Evolutionary conservation across 1,140 invertebrate genomes (phyloP).

Genomic region (Bombus superbus): DNA sequence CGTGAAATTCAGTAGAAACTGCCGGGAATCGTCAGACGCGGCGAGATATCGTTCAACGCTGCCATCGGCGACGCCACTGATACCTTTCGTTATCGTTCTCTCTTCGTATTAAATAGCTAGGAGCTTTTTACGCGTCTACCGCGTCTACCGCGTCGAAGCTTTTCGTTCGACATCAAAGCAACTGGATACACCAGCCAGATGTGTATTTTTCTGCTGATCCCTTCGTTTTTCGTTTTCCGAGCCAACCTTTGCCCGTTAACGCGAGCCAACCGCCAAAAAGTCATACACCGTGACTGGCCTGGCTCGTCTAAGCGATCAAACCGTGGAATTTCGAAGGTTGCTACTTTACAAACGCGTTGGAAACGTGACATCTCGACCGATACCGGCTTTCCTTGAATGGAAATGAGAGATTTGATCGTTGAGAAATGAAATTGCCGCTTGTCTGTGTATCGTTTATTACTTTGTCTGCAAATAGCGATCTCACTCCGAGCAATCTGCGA

Average conservation of each 20-base stretch:
- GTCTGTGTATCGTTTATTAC: background rate
- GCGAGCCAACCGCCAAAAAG: conserved; percentile 18
- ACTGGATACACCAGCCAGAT: background rate
- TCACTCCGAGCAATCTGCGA: too few species aligned
- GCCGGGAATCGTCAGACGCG: conserved; percentile 11
- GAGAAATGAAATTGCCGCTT: background rate
- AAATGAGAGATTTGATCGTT: background rate
- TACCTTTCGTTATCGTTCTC: conserved; percentile 50
- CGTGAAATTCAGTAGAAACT: conserved; percentile 51
- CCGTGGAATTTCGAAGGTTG: background rate
- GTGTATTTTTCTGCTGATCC: background rate
- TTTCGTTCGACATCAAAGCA: conserved; percentile 56
- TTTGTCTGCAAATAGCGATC: background rate
- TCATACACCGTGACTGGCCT: conserved; percentile 2
- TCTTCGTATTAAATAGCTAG: conserved; percentile 55
- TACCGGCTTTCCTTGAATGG: background rate
- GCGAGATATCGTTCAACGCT: conserved; percentile 33
- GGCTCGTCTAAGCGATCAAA: background rate
- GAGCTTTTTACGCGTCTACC: conserved; percentile 47
- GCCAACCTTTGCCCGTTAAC: conserved; percentile 3
- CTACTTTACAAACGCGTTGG: background rate
- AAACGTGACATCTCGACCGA: background rate
- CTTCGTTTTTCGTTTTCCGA: background rate
- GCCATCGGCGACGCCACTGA: conserved; percentile 42
- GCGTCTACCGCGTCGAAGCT: conserved; percentile 11